Conservation (phyloP, 2,888 invertebrate species). For the Drosophila neotestacea region DNA sequence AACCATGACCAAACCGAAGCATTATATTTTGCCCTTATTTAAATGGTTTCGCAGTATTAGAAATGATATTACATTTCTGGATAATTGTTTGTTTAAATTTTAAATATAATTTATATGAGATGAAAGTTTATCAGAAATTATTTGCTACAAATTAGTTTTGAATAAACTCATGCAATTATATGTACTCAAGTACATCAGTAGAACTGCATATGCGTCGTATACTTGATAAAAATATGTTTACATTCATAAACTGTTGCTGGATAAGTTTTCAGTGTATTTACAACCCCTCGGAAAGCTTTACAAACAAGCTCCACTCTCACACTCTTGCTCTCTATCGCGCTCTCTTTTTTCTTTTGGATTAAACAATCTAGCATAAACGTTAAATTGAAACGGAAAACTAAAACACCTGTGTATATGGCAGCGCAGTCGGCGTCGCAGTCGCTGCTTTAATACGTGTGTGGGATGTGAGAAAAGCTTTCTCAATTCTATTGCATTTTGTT, state of each 20-base stretch:
- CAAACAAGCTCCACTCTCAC: conserved; percentile 2
- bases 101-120: no score
- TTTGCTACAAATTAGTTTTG: not conserved
- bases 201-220: not conserved
- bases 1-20: no score
- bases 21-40: no score
- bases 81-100: not conserved
- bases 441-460: conserved; percentile 6
- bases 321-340: conserved; percentile 2
- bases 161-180: not conserved
- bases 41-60: no score
- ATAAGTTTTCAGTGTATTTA: conserved; percentile 54
- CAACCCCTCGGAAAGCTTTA: conserved; percentile 54
- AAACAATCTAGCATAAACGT: conserved; percentile 56
- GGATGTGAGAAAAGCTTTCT: conserved; percentile 63
- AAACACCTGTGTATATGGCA: conserved; percentile 77
- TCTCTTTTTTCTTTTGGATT: conserved; percentile 38
- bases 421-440: conserved; percentile 28
- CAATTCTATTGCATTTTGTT: conserved; percentile 49
- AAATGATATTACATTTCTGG: no score
- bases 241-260: not conserved
- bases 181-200: no score
- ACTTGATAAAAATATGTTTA: not conserved
- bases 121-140: no score
- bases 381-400: conserved; percentile 63